Evolutionary conservation across 2,113 vertebrate genomes (phyloP).

Genomic region (Ailuropoda melanoleuca): DNA sequence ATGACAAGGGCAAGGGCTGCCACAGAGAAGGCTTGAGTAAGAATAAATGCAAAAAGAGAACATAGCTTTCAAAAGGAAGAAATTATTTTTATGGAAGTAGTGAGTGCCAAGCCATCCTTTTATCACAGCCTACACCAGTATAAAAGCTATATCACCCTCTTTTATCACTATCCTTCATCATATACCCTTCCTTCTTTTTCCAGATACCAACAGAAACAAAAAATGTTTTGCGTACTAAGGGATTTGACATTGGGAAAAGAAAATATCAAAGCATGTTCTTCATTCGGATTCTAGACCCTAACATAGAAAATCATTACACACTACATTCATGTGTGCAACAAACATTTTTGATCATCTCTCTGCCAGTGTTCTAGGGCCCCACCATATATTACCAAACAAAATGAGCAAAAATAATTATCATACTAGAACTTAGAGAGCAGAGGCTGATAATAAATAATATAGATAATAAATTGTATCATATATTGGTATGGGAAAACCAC

Average conservation of each 20-base stretch:
- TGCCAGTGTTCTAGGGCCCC: fast-evolving
- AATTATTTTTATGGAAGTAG: neutral
- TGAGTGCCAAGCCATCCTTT: neutral
- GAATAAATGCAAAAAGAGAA: neutral
- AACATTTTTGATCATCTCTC: neutral
- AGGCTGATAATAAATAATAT: neutral
- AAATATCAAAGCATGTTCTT: neutral
- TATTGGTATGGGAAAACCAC: neutral
- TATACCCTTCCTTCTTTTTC: neutral
- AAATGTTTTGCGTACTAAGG: neutral
- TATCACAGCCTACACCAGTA: neutral
- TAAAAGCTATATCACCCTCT: neutral
- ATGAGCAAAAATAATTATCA: neutral
- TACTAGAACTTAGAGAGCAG: neutral
- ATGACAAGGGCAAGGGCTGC: neutral
- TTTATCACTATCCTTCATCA: neutral
- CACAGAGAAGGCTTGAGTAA: neutral
- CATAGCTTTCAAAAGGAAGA: neutral
- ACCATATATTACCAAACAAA: neutral
- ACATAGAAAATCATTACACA: neutral
- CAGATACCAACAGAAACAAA: neutral
- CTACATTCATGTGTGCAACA: neutral
- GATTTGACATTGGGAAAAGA: neutral
- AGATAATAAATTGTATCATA: neutral
- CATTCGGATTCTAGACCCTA: neutral